Conservation (phyloP, 2,113 vertebrate genomes). For the Equus quagga region DNA sequence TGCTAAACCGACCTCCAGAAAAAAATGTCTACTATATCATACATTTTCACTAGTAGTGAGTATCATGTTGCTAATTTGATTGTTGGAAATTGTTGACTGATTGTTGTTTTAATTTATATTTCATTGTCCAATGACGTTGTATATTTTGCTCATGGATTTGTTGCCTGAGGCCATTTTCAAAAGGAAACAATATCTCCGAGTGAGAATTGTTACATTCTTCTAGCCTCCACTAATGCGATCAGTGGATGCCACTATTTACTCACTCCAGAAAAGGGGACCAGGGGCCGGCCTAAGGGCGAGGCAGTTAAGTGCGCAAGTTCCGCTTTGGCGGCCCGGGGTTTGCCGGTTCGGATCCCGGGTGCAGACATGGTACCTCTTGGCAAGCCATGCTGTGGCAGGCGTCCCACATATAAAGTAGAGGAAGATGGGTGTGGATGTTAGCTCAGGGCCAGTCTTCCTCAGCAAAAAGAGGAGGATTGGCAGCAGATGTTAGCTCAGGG, state of each 20-base stretch:
- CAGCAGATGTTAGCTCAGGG: too few relatives aligned
- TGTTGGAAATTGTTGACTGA: neutral
- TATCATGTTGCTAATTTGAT: neutral
- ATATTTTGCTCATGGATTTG: neutral
- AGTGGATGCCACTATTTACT: neutral
- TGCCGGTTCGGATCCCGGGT: too few relatives aligned
- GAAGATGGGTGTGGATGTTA: too few relatives aligned
- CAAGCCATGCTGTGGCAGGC: too few relatives aligned
- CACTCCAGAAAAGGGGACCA: neutral
- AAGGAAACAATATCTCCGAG: neutral
- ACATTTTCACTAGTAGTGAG: neutral
- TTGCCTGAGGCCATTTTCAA: neutral
- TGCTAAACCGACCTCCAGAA: neutral
- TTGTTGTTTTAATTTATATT: neutral
- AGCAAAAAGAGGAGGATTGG: too few relatives aligned
- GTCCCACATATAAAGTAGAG: too few relatives aligned
- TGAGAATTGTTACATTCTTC: neutral
- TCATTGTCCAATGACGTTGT: neutral
- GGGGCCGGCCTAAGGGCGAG: too few relatives aligned
- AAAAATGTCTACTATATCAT: neutral
- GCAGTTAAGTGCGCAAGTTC: too few relatives aligned
- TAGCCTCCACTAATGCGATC: neutral
- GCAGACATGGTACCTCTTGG: too few relatives aligned
- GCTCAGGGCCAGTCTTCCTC: too few relatives aligned
- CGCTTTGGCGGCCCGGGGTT: too few relatives aligned